Evolutionary conservation across 2,888 invertebrate genomes (phyloP).

Genomic region (Platyscelio sp.): DNA sequence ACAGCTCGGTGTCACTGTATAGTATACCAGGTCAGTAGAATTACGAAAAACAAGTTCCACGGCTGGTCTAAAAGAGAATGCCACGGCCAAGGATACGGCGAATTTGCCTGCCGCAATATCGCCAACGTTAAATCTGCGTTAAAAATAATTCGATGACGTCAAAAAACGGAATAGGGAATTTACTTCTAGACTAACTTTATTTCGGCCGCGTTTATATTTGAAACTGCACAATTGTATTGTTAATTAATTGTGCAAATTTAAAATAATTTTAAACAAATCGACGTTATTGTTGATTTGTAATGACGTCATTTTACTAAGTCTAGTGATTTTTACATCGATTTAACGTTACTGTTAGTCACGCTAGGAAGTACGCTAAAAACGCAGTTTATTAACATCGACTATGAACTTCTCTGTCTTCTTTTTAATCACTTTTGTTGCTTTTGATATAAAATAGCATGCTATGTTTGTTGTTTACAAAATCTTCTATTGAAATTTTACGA

Average conservation of each 20-base stretch:
- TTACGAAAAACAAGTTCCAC: conserved; percentile 56
- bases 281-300: not conserved
- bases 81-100: not conserved
- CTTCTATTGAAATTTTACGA: too few species aligned
- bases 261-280: too few species aligned
- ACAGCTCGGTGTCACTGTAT: conserved; percentile 86
- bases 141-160: conserved; percentile 20
- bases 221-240: too few species aligned
- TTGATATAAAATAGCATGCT: conserved; percentile 5
- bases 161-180: not conserved
- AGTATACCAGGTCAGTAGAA: conserved; percentile 87
- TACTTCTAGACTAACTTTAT: too few species aligned
- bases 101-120: too few species aligned
- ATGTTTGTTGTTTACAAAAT: too few species aligned
- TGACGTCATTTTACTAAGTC: not conserved
- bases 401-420: too few species aligned
- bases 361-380: not conserved
- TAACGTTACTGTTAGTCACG: conserved; percentile 23
- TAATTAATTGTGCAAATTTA: too few species aligned
- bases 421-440: not conserved
- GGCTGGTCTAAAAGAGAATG: conserved; percentile 2
- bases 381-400: too few species aligned
- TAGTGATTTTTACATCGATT: conserved; percentile 32
- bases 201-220: too few species aligned
- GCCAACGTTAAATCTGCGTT: conserved; percentile 43